Evolutionary conservation across 92 coral and sea anemone species (phyloP), one percentile per base, ranked within the genome.

Genomic region (Epizoanthus rinbou): DNA sequence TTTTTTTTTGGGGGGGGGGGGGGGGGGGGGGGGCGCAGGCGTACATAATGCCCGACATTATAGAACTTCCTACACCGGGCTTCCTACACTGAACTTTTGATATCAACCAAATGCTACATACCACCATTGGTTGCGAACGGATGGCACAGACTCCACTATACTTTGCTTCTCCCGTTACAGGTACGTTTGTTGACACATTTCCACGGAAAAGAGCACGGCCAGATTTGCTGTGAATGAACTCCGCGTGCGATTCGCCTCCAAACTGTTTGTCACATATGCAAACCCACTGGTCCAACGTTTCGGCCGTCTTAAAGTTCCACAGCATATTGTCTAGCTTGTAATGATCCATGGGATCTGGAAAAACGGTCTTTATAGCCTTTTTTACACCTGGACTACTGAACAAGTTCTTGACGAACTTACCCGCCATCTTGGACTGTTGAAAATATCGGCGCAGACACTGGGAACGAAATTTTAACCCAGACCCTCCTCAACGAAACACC

Each of bases 61-160:
- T n/a, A n/a, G n/a, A n/a, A n/a, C n/a, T n/a, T n/a, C n/a, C n/a
- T n/a, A n/a, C n/a, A n/a, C n/a, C n/a, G 31, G 31, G n/a, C 19
- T 18, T n/a, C 14, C 66, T 17, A 71, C 43, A 11, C 28, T n/a
- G 41, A 23, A 23, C 31, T 50, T 54, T 24, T n/a, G 19, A 39
- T 37, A 8, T 18, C 16, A 19, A 13, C 35, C 73, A 24, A 39
- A 8, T 21, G n/a, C 28, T 24, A 53, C 75, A 50, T 67, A 96
- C 99, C 91, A 91, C 85, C 86, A 80, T 84, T 58, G 99, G 99
- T 64, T 94, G 95, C 52, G 98, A 93, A 41, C 99, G 84, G 66
- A 97, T 92, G 4, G 98, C 90, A 64, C 99, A 97, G 62, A 97
- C 87, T 23, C 99, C 99, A 79, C 93, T 97, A 83, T 96, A 89